Percentiles rank a stretch among this genome's conserved stretches.
These are phyloP conservation scores for Odontamblyopus rebecca DNA, from an alignment of 2,797 vertebrate species.

Conservation along the genomic window DNA sequence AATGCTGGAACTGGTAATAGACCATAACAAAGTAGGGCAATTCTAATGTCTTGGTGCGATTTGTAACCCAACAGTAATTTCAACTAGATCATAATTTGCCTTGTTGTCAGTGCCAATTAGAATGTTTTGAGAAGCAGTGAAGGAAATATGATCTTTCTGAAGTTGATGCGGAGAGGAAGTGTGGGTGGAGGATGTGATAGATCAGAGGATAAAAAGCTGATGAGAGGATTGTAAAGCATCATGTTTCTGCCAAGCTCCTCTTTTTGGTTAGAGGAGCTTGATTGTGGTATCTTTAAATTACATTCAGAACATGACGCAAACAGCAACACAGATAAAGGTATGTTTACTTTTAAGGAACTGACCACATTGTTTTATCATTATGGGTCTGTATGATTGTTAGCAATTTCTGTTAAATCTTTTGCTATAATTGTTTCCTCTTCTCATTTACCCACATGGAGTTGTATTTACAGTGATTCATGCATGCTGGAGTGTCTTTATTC, in stretches of 20 bases:
- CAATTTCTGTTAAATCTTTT: too few species aligned
- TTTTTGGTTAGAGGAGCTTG: constrained; percentile 17
- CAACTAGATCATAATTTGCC: not conserved
- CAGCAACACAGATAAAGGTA: constrained; percentile 4
- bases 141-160: not conserved
- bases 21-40: not conserved
- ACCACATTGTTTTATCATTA: not conserved
- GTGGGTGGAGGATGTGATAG: constrained; percentile 11
- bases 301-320: not conserved
- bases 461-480: too few species aligned
- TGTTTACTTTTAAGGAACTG: not conserved
- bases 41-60: not conserved
- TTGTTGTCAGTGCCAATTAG: constrained; percentile 3
- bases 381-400: too few species aligned
- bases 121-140: not conserved
- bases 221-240: constrained; percentile 24
- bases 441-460: too few species aligned
- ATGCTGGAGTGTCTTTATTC: too few species aligned
- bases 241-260: constrained; percentile 27
- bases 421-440: too few species aligned
- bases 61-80: not conserved
- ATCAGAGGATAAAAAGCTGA: constrained; percentile 24
- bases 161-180: not conserved
- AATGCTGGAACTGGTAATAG: not conserved
- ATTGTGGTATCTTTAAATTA: constrained; percentile 14